Conservation (phyloP, 2,888 invertebrate species). For the Drosophila gaucha region DNA sequence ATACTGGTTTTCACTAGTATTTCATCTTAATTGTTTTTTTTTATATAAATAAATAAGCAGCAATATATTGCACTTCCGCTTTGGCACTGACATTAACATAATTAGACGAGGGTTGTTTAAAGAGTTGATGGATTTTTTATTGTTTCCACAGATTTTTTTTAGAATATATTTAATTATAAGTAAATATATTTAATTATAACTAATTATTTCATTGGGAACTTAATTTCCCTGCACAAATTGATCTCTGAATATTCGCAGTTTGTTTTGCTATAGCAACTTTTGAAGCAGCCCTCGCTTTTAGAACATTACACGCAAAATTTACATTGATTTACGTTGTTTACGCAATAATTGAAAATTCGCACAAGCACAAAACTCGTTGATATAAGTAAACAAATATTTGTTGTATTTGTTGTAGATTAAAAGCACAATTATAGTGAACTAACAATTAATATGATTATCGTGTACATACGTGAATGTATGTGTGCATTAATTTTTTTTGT, state of each 20-base stretch:
- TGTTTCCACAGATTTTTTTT: neutral
- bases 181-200: neutral
- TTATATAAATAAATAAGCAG: neutral
- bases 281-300: constrained; percentile 20
- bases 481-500: neutral
- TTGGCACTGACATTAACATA: constrained; percentile 2
- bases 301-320: constrained; percentile 29
- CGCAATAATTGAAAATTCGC: constrained; percentile 34
- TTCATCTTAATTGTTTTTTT: neutral
- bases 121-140: neutral
- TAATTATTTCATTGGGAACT: neutral
- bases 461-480: neutral
- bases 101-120: constrained; percentile 6
- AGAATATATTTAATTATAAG: neutral
- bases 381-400: constrained; percentile 29
- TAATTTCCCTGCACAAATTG: neutral
- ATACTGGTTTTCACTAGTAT: constrained; percentile 1
- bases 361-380: constrained; percentile 4
- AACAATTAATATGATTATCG: constrained; percentile 30
- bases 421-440: constrained; percentile 26
- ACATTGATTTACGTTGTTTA: constrained; percentile 43
- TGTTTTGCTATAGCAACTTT: neutral
- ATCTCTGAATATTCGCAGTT: neutral
- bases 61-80: constrained; percentile 16
- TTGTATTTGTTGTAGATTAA: constrained; percentile 21